phyloP scores from a whole-genome alignment of 1,140 invertebrate genomes.

The Pseudomyrmex concolor region DNA sequence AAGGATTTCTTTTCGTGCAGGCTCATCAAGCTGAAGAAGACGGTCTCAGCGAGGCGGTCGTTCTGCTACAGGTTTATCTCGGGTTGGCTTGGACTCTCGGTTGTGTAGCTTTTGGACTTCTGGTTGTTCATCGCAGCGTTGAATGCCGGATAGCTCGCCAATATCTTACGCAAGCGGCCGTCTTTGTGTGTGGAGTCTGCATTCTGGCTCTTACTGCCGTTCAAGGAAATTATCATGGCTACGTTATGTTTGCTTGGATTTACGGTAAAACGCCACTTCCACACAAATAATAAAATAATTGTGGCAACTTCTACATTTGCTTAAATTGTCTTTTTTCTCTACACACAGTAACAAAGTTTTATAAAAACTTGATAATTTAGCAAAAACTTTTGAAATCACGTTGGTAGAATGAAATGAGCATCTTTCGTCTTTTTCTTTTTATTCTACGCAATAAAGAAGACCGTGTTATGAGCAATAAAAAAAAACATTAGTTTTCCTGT shows the following conservation, averaged over 20 bases:
- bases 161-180: constrained; percentile 92
- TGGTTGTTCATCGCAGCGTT: constrained; percentile 92
- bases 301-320: no score
- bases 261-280: constrained; percentile 86
- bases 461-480: constrained; percentile 49
- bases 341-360: background rate
- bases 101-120: constrained; percentile 91
- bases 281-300: background rate
- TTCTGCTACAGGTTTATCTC: constrained; percentile 91
- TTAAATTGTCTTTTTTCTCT: background rate
- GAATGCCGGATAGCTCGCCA: constrained; percentile 94
- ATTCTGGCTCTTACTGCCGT: constrained; percentile 93
- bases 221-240: constrained; percentile 91
- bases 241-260: constrained; percentile 93
- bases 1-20: constrained; percentile 71
- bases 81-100: constrained; percentile 94
- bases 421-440: background rate
- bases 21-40: constrained; percentile 91
- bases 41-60: constrained; percentile 89
- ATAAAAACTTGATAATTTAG: constrained; percentile 9
- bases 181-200: constrained; percentile 91
- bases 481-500: constrained; percentile 65
- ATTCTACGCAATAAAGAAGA: background rate
- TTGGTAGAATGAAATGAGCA: no score
- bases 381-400: no score